Base-by-base conservation (phyloP, 2,113 vertebrate species). In the Pan paniscus region DNA sequence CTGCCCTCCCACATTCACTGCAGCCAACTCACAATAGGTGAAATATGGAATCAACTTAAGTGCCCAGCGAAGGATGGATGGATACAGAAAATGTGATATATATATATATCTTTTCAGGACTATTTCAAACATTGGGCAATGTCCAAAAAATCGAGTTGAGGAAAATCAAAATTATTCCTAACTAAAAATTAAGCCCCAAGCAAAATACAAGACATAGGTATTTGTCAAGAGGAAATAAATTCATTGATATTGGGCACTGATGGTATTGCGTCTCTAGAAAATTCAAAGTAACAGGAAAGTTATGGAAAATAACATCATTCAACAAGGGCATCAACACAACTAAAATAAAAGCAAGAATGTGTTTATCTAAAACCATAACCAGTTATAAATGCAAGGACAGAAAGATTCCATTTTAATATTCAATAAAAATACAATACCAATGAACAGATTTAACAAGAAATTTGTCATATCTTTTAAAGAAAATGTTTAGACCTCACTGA, bases 351-450 rank as follows among this genome's bases (percentile, higher is more conserved):
- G 32, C 23, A 7, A 27, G 50, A 48, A 14, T 2, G 1, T 50
- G 8, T 38, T 80, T 22, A 16, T 3, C 2, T 38, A 16, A 64
- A 32, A 5, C 25, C 18, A 17, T 8, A 43, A 30, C 16, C 52
- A 3, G n/a, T 25, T 23, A 52, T 32, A 52, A 46, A 40, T 5
- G 11, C 30, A 90, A 27, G 0, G 3, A 30, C 6, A 9, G 79
- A 10, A 59, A 46, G 12, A 43, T 6, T 22, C 43, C 10, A 32
- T 22, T 68, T 23, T 5, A 32, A 55, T 38, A 25, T 14, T 9
- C 79, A 46, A 75, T 6, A 52, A 70, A n/a, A 76, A 8, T 3
- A 16, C 12, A 46, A 0, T 16, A 6, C 6, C 35, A 0, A 1
- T 1, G 13, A 27, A 48, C 4, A 35, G n/a, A 23, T 48, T n/a